Evolutionary conservation across 1,140 invertebrate species (phyloP), one percentile per base, ranked within the genome.

Genomic region (Neotoxoptera formosana): DNA sequence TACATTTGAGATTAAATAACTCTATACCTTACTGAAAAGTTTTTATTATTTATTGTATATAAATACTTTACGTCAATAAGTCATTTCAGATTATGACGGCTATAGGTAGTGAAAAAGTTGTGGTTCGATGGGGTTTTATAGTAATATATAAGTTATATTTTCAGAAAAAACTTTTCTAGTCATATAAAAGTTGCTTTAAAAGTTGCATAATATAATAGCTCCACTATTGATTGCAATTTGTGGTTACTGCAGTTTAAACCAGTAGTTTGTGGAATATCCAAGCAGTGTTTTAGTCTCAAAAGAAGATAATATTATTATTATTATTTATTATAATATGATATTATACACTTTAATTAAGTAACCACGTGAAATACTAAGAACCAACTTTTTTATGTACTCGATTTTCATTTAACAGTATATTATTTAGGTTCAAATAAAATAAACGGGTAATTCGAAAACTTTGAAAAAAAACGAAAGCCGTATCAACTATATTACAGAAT

Each of bases 41-140:
- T 76, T 67, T 76, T 76, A 76, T 76, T 76, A n/a, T 76, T 76
- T 76, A 76, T 76, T 76, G 60, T n/a, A 76, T 76, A 76, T 76
- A n/a, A n/a, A 76, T 76, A 76, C 60, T 76, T 76, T n/a, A 76
- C 60, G 30, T 76, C 60, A 76, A 76, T 76, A 76, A n/a, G 60
- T 76, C n/a, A 76, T 76, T 67, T 76, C n/a, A 76, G 14, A 76
- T n/a, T 76, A n/a, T 76, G 60, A 76, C 60, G 60, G 60, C 60
- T 76, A 41, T 41, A 41, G 41, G 41, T 41, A 76, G 60, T n/a
- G 14, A 76, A n/a, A 76, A 76, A 76, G 60, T n/a, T 76, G n/a
- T 76, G 60, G 60, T 76, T 76, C n/a, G 14, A 6, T n/a, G 30
- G 60, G n/a, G 60, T 41, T 41, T 41, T 41, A 41, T 41, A 41